Base-by-base conservation (phyloP, 2,113 vertebrate species). In the Ariopsis seemanni region DNA sequence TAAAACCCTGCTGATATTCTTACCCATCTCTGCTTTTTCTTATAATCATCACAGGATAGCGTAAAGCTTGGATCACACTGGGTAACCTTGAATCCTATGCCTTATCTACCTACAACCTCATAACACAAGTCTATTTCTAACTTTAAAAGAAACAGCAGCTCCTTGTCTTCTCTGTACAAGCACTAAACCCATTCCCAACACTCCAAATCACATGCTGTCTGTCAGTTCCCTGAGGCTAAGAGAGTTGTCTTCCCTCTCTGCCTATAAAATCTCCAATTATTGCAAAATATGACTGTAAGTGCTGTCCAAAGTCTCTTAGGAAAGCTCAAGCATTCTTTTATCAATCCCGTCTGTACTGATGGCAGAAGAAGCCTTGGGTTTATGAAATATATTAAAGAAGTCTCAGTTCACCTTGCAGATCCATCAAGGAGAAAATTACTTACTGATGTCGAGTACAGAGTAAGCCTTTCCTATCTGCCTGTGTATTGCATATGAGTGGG, bases 381-480 rank as follows among this genome's bases (percentile, higher is more conserved):
- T 84, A 81, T 80, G 57, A 71, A 84, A 86, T 84, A 86, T 71
- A 88, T 86, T 90, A 88, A 42, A 79, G 53, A 65, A 85, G 75
- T 83, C 78, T 75, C 63, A 69, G 63, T 60, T 84, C 63, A 85
- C 34, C 83, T 71, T 42, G 42, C 58, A 90, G 87, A 63, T 85
- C 83, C 62, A 85, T 89, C 79, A 52, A 89, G 77, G 30, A 74
- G 85, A 87, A 87, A 89, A 87, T 87, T n/a, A 82, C 69, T 85
- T 67, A n/a, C 52, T 86, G 58, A 57, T 84, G 82, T 86, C 30
- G 55, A 72, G 81, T 86, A 48, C 55, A 63, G 81, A 84, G 77
- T 22, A 58, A n/a, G 25, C 48, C 55, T 57, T 58, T 84, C 9
- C 57, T 58, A 25, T 72, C 53, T 55, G 27, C 25, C 14, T 57